Evolutionary conservation across 2,888 invertebrate species (phyloP), one percentile per base, ranked within the genome.

Genomic region (Sesamia inferens): DNA sequence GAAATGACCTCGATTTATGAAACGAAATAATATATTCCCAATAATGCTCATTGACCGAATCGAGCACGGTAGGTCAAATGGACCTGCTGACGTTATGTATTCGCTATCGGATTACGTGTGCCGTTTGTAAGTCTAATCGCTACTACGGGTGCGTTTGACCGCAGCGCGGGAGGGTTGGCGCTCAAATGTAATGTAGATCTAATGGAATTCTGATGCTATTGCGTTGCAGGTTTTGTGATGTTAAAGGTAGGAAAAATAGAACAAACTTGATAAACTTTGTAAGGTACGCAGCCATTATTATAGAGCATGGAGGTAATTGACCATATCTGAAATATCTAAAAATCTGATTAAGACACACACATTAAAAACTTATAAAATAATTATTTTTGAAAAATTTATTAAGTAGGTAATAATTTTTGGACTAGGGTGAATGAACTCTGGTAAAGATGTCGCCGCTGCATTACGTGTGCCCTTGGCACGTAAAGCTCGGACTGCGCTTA

Each of bases 61-160:
- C 68, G 62, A 69, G 73, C 79, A 68, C 57, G 69, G 31, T 68
- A 63, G 71, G 67, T 79, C 74, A 64, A 71, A 69, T 71, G 61
- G 42, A 72, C 59, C 55, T 59, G 76, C 76, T 70, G 71, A 68
- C 71, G 71, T 73, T 68, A 72, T 48, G 71, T 84, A 81, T 78
- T 74, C 73, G 61, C 71, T 83, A 83, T 81, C 47, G 72, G 81
- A 76, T 85, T 81, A 85, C 71, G 81, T 71, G 75, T 66, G 55
- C 72, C 81, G 81, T 76, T 81, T 83, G 83, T 78, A 81, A 83
- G 81, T 81, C 78, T 84, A 83, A 85, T 82, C 83, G 74, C 68
- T 66, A 65, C 75, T 68, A 74, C 51, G 65, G 76, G 47, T 67
- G 77, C 72, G 65, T 74, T 80, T 71, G 72, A 83, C 69, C 76